Base-by-base conservation (phyloP, 2,888 invertebrate genomes). In the Drosophila infuscata region DNA sequence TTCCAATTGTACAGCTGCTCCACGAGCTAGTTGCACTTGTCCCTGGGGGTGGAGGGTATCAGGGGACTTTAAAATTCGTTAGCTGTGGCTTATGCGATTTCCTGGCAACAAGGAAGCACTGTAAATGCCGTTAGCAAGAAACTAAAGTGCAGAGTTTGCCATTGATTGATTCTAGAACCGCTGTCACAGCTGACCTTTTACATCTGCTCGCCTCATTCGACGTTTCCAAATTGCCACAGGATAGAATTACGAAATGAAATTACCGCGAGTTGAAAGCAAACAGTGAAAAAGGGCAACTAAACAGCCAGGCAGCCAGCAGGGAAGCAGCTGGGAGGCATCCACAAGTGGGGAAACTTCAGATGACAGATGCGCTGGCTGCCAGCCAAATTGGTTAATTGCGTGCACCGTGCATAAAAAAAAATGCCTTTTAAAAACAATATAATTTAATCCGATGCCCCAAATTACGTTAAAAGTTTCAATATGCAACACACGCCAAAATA, bases 321-420 rank as follows among this genome's bases (percentile, higher is more conserved):
- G 2, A 25, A 12, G n/a, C 30, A 20, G 12, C 20, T 2, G 6
- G 29, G 20, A 3, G 12, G 15, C n/a, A 32, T 15, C 29, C 17
- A 12, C 17, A 17, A 57, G 30, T 30, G 41, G 57, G 43, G 15
- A 9, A 20, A 32, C 20, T 54, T 35, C 49, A 41, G 64, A 51
- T 56, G 52, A 58, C 30, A 52, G 54, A 36, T 46, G 70, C 20
- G 36, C 30, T 33, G 56, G 36, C 41, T 38, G 25, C 15, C 38
- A 33, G 48, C 41, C 49, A 85, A 80, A 83, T 87, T 79, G 69
- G 72, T 71, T 80, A 79, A 79, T 87, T 61, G 83, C 79, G 70
- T 83, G 81, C 68, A 5, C 35, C 9, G 20, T 61, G 57, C 59
- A 78, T 68, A 67, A 74, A 72, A 79, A 58, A 43, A 57, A 70